These are phyloP conservation scores for Drosophila setifemur DNA, from an alignment of 1,140 invertebrate species.

Conservation along the genomic window DNA sequence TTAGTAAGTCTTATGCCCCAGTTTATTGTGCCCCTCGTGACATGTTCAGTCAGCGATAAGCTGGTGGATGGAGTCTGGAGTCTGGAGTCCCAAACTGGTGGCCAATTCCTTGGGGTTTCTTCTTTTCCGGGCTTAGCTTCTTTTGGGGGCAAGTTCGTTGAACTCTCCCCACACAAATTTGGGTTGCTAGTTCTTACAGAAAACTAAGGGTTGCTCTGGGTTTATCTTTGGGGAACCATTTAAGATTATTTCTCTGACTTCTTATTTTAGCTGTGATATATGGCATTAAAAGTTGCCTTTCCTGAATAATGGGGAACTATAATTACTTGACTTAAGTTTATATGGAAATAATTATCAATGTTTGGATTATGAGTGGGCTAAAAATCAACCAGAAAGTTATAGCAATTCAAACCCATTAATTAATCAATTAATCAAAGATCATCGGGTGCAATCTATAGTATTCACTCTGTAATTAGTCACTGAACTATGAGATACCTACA, in stretches of 20 bases:
- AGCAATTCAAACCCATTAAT: too few species aligned
- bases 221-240: conserved; percentile 11
- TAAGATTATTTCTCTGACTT: conserved; percentile 11
- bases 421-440: not conserved
- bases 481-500: too few species aligned
- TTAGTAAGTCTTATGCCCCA: conserved; percentile 71
- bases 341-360: not conserved
- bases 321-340: not conserved
- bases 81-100: conserved; percentile 9
- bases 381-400: too few species aligned
- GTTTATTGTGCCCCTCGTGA: conserved; percentile 44
- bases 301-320: not conserved
- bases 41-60: not conserved
- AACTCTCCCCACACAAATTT: conserved; percentile 39
- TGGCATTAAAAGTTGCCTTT: not conserved
- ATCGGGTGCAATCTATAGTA: not conserved
- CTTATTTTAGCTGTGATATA: not conserved
- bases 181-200: conserved; percentile 7
- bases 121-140: too few species aligned
- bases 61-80: conserved; percentile 12
- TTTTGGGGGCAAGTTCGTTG: conserved; percentile 54
- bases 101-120: conserved; percentile 52
- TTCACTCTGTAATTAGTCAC: conserved; percentile 8
- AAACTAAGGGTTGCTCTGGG: conserved; percentile 19
- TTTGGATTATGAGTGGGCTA: too few species aligned